A percentile compares a stretch with the other conserved stretches of the same genome.
Conservation (phyloP, 1,140 invertebrate species). For the Zaprionus taronus region DNA sequence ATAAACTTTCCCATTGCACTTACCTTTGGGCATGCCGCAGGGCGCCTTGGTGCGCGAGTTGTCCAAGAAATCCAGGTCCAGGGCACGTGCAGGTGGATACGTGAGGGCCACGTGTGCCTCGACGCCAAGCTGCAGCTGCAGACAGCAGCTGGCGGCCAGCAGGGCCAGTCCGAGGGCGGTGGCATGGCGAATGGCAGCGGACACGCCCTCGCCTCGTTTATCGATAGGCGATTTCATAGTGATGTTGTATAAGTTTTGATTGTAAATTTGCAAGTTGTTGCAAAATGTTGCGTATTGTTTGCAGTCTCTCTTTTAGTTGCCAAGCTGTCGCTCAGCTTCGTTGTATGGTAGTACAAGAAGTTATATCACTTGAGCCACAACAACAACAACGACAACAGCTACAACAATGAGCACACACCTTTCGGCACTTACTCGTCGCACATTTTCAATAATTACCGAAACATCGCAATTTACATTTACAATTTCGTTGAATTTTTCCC, state of each 20-base stretch:
- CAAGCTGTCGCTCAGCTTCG: constrained; percentile 2
- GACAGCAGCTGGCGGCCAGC: constrained; percentile 45
- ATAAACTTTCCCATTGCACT: constrained; percentile 65
- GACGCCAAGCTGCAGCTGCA: constrained; percentile 57
- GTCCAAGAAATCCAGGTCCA: constrained; percentile 97
- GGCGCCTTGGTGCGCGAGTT: constrained; percentile 94
- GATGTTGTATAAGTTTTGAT: constrained; percentile 27
- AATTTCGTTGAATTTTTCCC: neutral
- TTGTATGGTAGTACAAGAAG: neutral
- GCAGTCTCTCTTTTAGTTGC: neutral
- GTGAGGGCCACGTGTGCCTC: constrained; percentile 92
- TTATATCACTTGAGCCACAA: neutral
- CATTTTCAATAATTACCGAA: constrained; percentile 33
- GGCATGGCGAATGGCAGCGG: neutral
- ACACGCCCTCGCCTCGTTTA: constrained; percentile 36
- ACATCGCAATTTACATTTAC: constrained; percentile 36
- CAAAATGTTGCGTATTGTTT: constrained; percentile 6
- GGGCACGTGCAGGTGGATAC: constrained; percentile 93
- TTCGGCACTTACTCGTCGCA: constrained; percentile 2
- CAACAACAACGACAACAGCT: neutral
- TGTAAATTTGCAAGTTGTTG: constrained; percentile 48
- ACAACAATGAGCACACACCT: neutral
- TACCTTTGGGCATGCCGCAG: constrained; percentile 98
- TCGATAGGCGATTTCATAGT: constrained; percentile 62
- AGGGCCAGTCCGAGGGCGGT: constrained; percentile 3